A percentile compares a stretch with the other conserved stretches of the same genome.
phyloP scores from a whole-genome alignment of 2,797 vertebrate genomes.

The Phrynocephalus guinanensis region DNA sequence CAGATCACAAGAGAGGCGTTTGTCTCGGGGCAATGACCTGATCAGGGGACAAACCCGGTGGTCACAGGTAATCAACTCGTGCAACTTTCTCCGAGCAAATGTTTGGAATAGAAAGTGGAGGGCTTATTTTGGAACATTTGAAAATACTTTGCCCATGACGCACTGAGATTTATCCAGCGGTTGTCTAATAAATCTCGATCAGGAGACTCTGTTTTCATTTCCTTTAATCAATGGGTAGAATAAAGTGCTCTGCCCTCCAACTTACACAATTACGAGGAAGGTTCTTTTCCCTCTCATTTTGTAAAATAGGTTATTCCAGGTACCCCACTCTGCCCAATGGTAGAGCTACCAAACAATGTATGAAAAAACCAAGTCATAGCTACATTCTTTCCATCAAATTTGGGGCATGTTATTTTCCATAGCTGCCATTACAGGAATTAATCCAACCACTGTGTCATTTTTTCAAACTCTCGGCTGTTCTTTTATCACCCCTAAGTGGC shows the following conservation, averaged over 20 bases:
- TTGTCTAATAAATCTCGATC: conserved; percentile 61
- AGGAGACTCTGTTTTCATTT: conserved; percentile 68
- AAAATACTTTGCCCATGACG: conserved; percentile 67
- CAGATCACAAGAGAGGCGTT: conserved; percentile 53
- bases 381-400: conserved; percentile 8
- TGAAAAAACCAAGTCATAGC: conserved; percentile 22
- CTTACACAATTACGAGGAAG: conserved; percentile 52
- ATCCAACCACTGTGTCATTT: no score
- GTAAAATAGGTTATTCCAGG: conserved; percentile 45
- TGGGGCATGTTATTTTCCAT: background rate
- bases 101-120: conserved; percentile 28
- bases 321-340: background rate
- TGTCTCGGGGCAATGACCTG: conserved; percentile 50
- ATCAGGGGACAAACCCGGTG: conserved; percentile 57
- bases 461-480: no score
- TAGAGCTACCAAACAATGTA: conserved; percentile 3
- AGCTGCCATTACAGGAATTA: background rate
- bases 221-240: conserved; percentile 80
- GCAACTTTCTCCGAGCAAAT: conserved; percentile 46
- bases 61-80: conserved; percentile 47
- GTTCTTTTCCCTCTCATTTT: conserved; percentile 48
- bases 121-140: conserved; percentile 69
- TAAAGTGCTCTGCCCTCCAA: conserved; percentile 74
- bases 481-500: no score
- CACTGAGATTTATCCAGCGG: conserved; percentile 70